These are phyloP conservation scores for Nothobranchius kuhntae DNA, from an alignment of 2,113 vertebrate genomes.

Conservation along the genomic window DNA sequence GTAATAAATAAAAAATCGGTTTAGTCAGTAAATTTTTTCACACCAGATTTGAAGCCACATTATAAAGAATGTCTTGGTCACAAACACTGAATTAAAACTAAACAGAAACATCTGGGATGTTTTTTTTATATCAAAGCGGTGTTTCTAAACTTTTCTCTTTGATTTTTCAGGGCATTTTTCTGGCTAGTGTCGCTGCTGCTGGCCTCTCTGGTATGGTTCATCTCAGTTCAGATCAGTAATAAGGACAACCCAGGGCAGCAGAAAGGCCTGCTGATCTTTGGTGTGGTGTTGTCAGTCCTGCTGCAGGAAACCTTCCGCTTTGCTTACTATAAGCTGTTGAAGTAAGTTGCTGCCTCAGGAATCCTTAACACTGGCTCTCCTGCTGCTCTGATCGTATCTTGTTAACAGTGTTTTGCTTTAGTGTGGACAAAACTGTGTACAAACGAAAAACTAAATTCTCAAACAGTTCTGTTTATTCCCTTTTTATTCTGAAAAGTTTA, in stretches of 20 bases:
- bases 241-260: slow-evolving; percentile 70
- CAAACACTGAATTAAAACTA: background rate
- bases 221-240: slow-evolving; percentile 75
- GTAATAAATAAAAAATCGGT: no score
- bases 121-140: background rate
- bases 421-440: background rate
- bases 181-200: slow-evolving; percentile 82
- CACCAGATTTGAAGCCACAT: no score
- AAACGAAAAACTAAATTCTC: no score
- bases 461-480: no score
- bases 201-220: slow-evolving; percentile 81
- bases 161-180: slow-evolving; percentile 74
- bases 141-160: background rate
- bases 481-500: no score
- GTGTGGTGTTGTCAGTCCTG: slow-evolving; percentile 79
- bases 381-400: background rate
- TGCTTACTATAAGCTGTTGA: slow-evolving; percentile 79
- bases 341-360: slow-evolving; percentile 70
- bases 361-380: background rate
- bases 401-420: background rate
- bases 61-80: no score
- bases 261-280: slow-evolving; percentile 81
- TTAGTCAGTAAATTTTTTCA: no score
- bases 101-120: background rate
- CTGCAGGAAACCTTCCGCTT: slow-evolving; percentile 81